Base-by-base conservation (phyloP, 2,888 invertebrate genomes). In the Oithona nana region DNA sequence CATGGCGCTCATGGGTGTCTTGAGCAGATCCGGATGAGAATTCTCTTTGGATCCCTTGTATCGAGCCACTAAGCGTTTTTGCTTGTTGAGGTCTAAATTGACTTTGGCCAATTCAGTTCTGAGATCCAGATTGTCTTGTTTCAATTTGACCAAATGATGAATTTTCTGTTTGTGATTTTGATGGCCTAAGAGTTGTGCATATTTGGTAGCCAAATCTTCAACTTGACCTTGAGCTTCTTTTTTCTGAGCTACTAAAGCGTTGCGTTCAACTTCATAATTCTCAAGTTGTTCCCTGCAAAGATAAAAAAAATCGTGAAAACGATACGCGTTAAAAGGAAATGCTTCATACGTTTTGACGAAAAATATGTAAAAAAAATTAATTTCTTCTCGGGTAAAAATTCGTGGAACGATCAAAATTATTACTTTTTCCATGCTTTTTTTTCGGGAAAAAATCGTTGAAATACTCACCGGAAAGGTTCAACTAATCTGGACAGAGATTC, bases 121-220 rank as follows among this genome's bases (percentile, higher is more conserved):
- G 16, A 67, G 63, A n/a, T 61, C 16, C 13, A 61, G 55, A 50
- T 67, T 67, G 31, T 67, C 65, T 16, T 52, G 57, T 31, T 67
- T 67, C 24, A 75, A 66, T 65, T 73, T 72, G 31, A 69, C 67
- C 20, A 75, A 68, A 68, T 81, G 79, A 64, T 79, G 79, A 57
- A 81, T 79, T 70, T 80, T 81, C 69, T 82, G 81, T 67, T 77
- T 80, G 66, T 79, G 78, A 70, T 82, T 83, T 66, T 80, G 80
- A 67, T 82, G 81, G 0, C 81, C 81, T n/a, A 81, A 71, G 59
- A 80, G 70, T 64, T 78, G 76, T 1, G 79, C 78, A 68, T 80
- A 80, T 66, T 80, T 79, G 56, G 74, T 70, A 16, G 76, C 75
- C 58, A 81, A 71, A 64, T 78, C 75, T 66, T 76, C 73, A 49